These are phyloP conservation scores for Ditylenchus dipsaci DNA, from an alignment of 1,140 invertebrate species.

Conservation along the genomic window DNA sequence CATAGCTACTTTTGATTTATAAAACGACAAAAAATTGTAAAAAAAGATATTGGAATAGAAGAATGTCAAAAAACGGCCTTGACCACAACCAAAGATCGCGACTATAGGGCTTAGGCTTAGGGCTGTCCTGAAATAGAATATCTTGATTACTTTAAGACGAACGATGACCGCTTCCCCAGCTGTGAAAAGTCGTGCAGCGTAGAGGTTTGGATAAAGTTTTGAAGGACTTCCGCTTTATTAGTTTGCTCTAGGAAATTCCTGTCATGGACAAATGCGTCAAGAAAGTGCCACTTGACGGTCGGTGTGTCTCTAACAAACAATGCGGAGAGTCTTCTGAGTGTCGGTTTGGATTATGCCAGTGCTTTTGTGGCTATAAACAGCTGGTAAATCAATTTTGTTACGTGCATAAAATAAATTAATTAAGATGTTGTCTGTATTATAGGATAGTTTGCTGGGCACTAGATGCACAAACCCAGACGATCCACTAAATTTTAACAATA, in stretches of 20 bases:
- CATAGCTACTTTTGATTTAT: too few relatives aligned
- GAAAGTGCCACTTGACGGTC: constrained; percentile 38
- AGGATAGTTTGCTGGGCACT: constrained; percentile 16
- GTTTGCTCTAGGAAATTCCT: constrained; percentile 39
- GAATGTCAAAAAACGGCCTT: too few relatives aligned
- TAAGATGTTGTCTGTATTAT: neutral
- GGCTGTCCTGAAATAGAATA: too few relatives aligned
- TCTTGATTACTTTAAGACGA: too few relatives aligned
- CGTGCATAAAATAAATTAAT: too few relatives aligned
- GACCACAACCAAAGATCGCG: too few relatives aligned
- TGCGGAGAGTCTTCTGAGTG: constrained; percentile 51
- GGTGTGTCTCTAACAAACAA: constrained; percentile 51
- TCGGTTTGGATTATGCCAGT: constrained; percentile 56
- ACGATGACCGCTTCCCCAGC: constrained; percentile 56
- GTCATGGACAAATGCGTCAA: constrained; percentile 48
- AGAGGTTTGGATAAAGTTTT: neutral
- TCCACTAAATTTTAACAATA: constrained; percentile 39
- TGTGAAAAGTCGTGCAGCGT: constrained; percentile 49
- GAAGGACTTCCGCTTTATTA: too few relatives aligned
- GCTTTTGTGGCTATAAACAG: constrained; percentile 49
- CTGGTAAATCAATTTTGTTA: constrained; percentile 18
- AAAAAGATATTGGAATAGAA: too few relatives aligned
- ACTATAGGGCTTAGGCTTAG: too few relatives aligned
- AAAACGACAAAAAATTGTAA: too few relatives aligned
- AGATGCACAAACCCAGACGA: constrained; percentile 47